Conservation (phyloP, 2,888 invertebrate genomes). For the Alcis repandata region DNA sequence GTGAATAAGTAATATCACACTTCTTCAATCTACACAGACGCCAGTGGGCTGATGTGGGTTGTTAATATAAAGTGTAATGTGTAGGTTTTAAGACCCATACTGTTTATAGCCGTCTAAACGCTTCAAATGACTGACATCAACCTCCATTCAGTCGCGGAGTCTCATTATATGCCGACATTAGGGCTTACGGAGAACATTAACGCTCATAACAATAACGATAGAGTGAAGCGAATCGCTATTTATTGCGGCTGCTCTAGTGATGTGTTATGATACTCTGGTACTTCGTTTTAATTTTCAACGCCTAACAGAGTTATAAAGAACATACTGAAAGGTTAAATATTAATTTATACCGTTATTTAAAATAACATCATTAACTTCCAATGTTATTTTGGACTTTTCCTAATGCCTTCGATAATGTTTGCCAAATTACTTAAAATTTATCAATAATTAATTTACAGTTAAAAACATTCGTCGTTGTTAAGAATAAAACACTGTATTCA, state of each 20-base stretch:
- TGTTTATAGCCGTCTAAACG: conserved; percentile 23
- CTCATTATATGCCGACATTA: conserved; percentile 68
- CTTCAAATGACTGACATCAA: conserved; percentile 61
- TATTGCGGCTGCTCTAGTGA: conserved; percentile 67
- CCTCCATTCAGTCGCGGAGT: conserved; percentile 52
- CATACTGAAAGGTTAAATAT: background rate
- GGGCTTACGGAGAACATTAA: conserved; percentile 60
- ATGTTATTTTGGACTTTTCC: too few species aligned
- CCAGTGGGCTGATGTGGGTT: background rate
- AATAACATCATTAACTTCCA: too few species aligned
- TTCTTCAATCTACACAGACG: background rate
- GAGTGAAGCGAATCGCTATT: conserved; percentile 68
- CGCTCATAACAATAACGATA: conserved; percentile 68
- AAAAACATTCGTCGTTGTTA: too few species aligned
- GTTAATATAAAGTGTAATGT: background rate
- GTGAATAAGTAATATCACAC: background rate
- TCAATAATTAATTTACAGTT: too few species aligned
- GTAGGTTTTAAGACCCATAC: conserved; percentile 22
- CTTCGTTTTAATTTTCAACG: conserved; percentile 12
- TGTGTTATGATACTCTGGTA: too few species aligned
- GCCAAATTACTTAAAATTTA: too few species aligned
- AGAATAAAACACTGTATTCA: too few species aligned
- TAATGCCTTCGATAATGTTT: too few species aligned
- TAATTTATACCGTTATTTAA: too few species aligned
- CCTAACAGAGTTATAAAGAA: background rate